These are phyloP conservation scores for Isaurus tuberculatus DNA, from an alignment of 92 coral and sea anemone genomes.

Conservation along the genomic window DNA sequence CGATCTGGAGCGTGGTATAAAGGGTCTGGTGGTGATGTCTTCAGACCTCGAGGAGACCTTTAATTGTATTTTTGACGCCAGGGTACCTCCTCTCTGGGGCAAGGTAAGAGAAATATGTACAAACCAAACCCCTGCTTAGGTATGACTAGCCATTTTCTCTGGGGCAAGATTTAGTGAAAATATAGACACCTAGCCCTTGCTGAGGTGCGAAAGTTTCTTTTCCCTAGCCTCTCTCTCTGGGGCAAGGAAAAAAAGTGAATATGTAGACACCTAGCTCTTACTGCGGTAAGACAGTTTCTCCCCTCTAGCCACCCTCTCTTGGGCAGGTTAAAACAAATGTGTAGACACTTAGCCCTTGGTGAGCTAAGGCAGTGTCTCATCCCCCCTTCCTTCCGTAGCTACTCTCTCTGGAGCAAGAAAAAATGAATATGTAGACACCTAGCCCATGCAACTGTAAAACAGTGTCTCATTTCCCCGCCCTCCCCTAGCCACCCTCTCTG, in stretches of 20 bases:
- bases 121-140: too few relatives aligned
- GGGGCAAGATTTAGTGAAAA: not conserved
- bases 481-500: too few relatives aligned
- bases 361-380: too few relatives aligned
- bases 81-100: constrained; percentile 99
- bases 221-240: not conserved
- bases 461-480: too few relatives aligned
- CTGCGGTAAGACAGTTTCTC: not conserved
- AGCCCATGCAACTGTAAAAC: too few relatives aligned
- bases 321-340: too few relatives aligned
- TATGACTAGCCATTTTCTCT: not conserved
- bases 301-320: too few relatives aligned
- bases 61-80: constrained; percentile 90
- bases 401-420: too few relatives aligned
- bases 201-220: not conserved
- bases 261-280: not conserved
- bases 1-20: constrained; percentile 96
- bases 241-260: not conserved
- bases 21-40: constrained; percentile 98
- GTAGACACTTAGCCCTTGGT: too few relatives aligned
- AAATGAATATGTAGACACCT: too few relatives aligned
- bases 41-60: constrained; percentile 98
- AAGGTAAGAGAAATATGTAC: constrained; percentile 63
- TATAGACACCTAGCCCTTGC: not conserved
- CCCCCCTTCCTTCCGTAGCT: too few relatives aligned